Percentiles rank a stretch among this genome's conserved stretches.
Evolutionary conservation across 2,888 invertebrate species (phyloP).

Genomic region (Isoperla grammatica): DNA sequence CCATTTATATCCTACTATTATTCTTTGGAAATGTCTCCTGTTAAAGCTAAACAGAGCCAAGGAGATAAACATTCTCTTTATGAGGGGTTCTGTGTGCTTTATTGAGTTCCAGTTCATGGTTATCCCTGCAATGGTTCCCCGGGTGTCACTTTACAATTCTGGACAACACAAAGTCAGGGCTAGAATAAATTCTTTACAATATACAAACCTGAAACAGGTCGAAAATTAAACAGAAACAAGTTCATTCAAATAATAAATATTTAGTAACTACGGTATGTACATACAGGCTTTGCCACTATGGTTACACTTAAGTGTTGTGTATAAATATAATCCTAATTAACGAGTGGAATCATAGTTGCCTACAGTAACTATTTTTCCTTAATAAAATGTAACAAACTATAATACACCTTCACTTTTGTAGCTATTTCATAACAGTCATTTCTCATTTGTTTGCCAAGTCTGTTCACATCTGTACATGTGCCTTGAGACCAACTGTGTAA

Average conservation of each 20-base stretch:
- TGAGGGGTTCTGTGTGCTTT: too few relatives aligned
- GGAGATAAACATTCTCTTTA: too few relatives aligned
- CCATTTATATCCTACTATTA: too few relatives aligned
- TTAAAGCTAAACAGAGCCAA: too few relatives aligned
- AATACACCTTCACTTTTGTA: background rate
- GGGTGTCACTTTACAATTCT: slow-evolving; percentile 19
- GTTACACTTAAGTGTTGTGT: slow-evolving; percentile 22
- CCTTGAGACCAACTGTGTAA: slow-evolving; percentile 25
- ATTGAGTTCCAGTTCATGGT: slow-evolving; percentile 27
- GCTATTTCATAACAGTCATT: too few relatives aligned
- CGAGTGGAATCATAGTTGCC: slow-evolving; percentile 28
- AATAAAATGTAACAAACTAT: slow-evolving; percentile 29
- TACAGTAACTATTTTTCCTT: slow-evolving; percentile 23
- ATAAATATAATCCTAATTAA: slow-evolving; percentile 24
- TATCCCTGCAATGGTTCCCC: slow-evolving; percentile 30
- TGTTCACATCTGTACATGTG: slow-evolving; percentile 17
- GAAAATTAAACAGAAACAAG: slow-evolving; percentile 14
- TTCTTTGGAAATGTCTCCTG: too few relatives aligned
- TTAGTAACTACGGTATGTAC: slow-evolving; percentile 27
- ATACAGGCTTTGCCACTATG: slow-evolving; percentile 26
- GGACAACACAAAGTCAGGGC: slow-evolving; percentile 19
- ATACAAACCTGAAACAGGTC: slow-evolving; percentile 12
- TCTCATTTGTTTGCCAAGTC: too few relatives aligned
- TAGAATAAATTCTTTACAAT: slow-evolving; percentile 17
- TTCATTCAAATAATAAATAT: slow-evolving; percentile 14